Evolutionary conservation across 1,140 invertebrate species (phyloP), one percentile per base, ranked within the genome.

Genomic region (Chrysopa pallens): DNA sequence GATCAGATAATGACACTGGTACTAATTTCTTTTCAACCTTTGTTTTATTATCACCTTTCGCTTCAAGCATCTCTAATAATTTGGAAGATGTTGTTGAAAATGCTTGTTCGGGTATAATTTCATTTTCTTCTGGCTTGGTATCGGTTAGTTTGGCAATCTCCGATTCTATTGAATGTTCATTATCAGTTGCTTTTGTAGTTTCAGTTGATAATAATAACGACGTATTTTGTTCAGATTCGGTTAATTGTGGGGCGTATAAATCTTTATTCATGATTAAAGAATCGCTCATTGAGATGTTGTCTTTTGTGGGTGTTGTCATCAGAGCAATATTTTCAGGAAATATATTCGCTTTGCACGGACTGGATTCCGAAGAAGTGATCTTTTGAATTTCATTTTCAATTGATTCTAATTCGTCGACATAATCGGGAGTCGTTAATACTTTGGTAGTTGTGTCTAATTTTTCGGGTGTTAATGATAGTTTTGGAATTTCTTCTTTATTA

Each of bases 21-120:
- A n/a, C 29, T 23, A 31, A 14, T 29, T 9, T 12, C 6, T 41
- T 14, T 41, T 41, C 15, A 36, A 27, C 11, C 12, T 38, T 39
- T n/a, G 38, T 31, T 50, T 44, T 36, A 62, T 57, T 45, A 12
- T 14, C 33, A 6, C 29, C 7, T 38, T 47, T 44, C 35, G 40
- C 29, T 43, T 67, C 62, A 45, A 66, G 54, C 37, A 68, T 66
- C 46, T 65, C 63, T 38, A 68, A 53, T 33, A 66, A 45, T 57
- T 64, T 66, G 8, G 63, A 61, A 7, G 61, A 59, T 14, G 55
- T 14, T n/a, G 29, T 40, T 28, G 38, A 41, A 14, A 41, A 35
- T 9, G 42, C 13, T 23, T 37, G 35, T 29, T 41, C 44, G 28
- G 41, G 39, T 11, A 45, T 6, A n/a, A 42, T 35, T 12, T 29